Evolutionary conservation across 2,797 vertebrate genomes (phyloP), one percentile per base, ranked within the genome.

Genomic region (Sebastes baramenuke): DNA sequence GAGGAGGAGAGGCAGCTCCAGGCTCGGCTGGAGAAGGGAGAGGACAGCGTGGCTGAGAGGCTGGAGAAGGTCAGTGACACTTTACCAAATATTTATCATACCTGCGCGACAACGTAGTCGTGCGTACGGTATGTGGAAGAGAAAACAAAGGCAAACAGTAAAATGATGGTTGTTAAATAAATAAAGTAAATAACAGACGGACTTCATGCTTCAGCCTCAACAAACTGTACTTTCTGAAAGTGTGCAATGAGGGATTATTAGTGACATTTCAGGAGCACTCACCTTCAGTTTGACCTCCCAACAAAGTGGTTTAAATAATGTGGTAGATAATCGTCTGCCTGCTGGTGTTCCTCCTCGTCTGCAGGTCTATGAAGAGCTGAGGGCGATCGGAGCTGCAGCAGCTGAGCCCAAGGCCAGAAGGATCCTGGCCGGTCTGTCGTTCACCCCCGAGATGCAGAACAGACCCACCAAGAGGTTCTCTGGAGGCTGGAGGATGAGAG

Each of bases 401-500:
- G 97, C 97, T 0, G 97, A 98, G 87, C 94, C 97, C 56, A 98
- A 97, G 87, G 97, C 97, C 7, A 95, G 97, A 2, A 92, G 97
- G 78, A 98, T 98, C 90, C 90, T 98, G 90, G 97, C 97, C 8
- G 97, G 97, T 92, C 90, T 98, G 85, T 95, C 97, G 2, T 98
- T 98, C 13, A 97, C 97, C 55, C 92, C 97, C 0, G 97, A 98
- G 90, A 98, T 98, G 97, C 97, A 98, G 92, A 97, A 97, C 87
- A 92, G 97, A 89, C 91, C 97, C 70, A 98, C 97, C 20, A 97
- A 96, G 92, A 97, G 97, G 92, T 98, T 98, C 88, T 98, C 97
- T 0, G 97, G 97, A 82, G 97, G 97, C 2, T 98, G 97, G 97
- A 96, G 97, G 38, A 98, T 98, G 97, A 97, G 97, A 64, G 97